Conservation (phyloP, 2,888 invertebrate species). For the Toxonevra muliebris region DNA sequence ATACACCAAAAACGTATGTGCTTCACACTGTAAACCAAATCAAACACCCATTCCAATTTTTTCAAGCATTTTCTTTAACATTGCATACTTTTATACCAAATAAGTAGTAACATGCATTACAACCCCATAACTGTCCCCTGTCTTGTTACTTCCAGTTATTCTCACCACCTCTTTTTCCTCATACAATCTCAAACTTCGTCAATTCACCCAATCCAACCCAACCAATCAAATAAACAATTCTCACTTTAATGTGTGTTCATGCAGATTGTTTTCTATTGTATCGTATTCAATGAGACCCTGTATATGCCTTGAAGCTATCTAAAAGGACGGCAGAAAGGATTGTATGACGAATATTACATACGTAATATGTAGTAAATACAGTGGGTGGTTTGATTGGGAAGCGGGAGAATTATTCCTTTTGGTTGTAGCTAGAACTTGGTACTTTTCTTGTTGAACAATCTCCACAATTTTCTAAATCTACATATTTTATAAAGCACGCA, state of each 20-base stretch:
- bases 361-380: too few species aligned
- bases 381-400: too few species aligned
- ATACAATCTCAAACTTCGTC: too few species aligned
- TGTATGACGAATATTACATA: too few species aligned
- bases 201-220: not conserved
- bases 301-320: not conserved
- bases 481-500: slow-evolving; percentile 23
- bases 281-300: slow-evolving; percentile 4
- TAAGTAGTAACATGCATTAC: too few species aligned
- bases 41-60: not conserved
- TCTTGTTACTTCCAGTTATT: too few species aligned
- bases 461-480: slow-evolving; percentile 18
- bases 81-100: too few species aligned
- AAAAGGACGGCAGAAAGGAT: too few species aligned
- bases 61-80: not conserved
- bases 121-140: too few species aligned
- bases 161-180: too few species aligned
- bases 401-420: too few species aligned
- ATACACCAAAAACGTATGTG: not conserved
- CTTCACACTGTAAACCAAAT: slow-evolving; percentile 9
- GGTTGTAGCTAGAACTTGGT: too few species aligned
- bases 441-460: slow-evolving; percentile 2
- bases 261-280: not conserved
- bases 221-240: slow-evolving; percentile 8
- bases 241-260: not conserved